Percentiles rank a stretch among this genome's conserved stretches.
These are phyloP conservation scores for Seriola aureovittata DNA, from an alignment of 2,113 vertebrate species.

Conservation along the genomic window DNA sequence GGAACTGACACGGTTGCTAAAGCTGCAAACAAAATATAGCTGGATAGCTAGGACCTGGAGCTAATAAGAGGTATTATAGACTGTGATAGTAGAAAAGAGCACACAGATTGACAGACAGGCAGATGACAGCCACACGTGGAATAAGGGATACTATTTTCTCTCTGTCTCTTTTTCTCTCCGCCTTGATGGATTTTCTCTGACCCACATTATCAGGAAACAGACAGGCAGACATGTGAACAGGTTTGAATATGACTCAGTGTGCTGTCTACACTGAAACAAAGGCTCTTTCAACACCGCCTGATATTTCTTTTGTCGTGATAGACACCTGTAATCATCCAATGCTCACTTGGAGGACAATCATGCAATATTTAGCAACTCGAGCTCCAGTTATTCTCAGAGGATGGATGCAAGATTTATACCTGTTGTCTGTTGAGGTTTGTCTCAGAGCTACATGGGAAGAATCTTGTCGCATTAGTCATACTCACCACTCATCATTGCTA, in stretches of 20 bases:
- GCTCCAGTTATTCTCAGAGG: conserved; percentile 27
- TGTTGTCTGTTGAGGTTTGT: conserved; percentile 42
- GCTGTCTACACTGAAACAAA: conserved; percentile 66
- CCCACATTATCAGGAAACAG: conserved; percentile 72
- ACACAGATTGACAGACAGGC: conserved; percentile 40
- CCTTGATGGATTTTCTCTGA: conserved; percentile 72
- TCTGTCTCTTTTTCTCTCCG: conserved; percentile 28
- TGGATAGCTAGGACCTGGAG: conserved; percentile 43
- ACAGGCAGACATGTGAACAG: conserved; percentile 64
- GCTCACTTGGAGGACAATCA: conserved; percentile 47
- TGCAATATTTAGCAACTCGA: conserved; percentile 66
- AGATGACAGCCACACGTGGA: conserved; percentile 56
- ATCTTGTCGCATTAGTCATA: conserved; percentile 35
- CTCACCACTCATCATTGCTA: not conserved
- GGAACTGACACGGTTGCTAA: conserved; percentile 50
- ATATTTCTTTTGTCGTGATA: conserved; percentile 55
- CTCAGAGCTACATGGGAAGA: conserved; percentile 20
- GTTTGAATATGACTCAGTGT: conserved; percentile 63
- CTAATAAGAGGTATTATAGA: conserved; percentile 60
- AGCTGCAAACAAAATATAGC: conserved; percentile 60
- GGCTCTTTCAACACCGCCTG: conserved; percentile 49
- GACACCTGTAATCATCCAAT: conserved; percentile 62
- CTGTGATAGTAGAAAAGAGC: conserved; percentile 45
- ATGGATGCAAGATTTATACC: conserved; percentile 55
- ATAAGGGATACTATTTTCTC: conserved; percentile 49